Conservation (phyloP, 2,113 vertebrate species). For the Malaclemys terrapin region DNA sequence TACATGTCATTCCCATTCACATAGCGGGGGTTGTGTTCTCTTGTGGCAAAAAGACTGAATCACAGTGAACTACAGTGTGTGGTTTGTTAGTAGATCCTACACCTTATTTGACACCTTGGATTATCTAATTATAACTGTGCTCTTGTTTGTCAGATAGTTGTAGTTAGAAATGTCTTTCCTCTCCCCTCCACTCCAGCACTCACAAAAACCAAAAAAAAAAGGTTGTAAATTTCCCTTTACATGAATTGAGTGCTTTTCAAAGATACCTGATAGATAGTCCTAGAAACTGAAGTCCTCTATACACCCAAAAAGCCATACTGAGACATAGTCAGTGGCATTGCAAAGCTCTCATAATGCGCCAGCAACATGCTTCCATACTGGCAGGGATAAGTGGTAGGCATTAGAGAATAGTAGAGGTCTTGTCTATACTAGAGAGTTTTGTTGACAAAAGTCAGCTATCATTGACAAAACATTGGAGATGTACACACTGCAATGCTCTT, state of each 20-base stretch:
- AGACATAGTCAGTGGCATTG: rapidly evolving
- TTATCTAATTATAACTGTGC: neutral
- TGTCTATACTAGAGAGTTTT: no score
- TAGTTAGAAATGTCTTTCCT: neutral
- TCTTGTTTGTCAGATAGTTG: neutral
- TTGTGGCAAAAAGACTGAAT: neutral
- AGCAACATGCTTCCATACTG: neutral
- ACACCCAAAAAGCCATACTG: neutral
- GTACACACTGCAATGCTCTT: no score
- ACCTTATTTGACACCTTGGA: neutral
- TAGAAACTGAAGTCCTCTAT: neutral
- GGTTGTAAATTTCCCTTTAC: neutral
- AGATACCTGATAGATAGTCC: neutral
- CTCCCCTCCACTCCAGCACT: neutral
- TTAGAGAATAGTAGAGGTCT: neutral
- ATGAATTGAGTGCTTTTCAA: neutral
- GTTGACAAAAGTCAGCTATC: no score
- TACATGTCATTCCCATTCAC: neutral
- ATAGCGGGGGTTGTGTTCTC: neutral
- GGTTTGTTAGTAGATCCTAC: neutral
- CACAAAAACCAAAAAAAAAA: neutral
- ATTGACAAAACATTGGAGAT: no score
- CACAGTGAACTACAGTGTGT: neutral
- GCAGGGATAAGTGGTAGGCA: neutral
- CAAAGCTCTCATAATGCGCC: neutral